Evolutionary conservation across 2,797 vertebrate genomes (phyloP).

Genomic region (Gorsachius magnificus): DNA sequence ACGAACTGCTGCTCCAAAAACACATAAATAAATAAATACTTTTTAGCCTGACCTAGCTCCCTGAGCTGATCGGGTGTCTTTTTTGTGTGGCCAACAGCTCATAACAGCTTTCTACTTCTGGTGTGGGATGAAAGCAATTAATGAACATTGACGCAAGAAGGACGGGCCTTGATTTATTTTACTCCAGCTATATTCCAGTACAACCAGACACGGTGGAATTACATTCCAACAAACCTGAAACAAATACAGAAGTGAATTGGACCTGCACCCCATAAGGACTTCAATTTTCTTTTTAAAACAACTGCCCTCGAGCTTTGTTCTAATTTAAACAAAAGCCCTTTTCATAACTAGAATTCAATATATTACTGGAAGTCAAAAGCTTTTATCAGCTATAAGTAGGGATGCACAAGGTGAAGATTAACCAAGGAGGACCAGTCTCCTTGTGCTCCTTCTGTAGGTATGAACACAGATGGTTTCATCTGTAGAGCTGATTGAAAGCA

Average conservation of each 20-base stretch:
- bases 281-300: not conserved
- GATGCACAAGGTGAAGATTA: not conserved
- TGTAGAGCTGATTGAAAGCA: not conserved
- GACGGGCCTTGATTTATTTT: conserved; percentile 24
- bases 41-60: conserved; percentile 31
- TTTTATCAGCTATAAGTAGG: not conserved
- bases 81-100: not conserved
- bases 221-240: not conserved
- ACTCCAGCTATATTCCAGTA: not conserved
- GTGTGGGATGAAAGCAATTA: conserved; percentile 43
- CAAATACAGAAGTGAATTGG: not conserved
- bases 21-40: conserved; percentile 41
- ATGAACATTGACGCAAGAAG: conserved; percentile 30
- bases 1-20: not conserved
- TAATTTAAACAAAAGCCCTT: not conserved
- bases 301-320: not conserved
- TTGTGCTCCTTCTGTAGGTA: not conserved
- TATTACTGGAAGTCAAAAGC: not conserved
- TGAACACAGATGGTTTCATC: not conserved
- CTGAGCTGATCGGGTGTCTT: conserved; percentile 8
- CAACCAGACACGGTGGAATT: not conserved
- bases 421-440: not conserved
- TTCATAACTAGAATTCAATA: not conserved
- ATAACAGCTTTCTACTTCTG: not conserved
- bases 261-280: not conserved